Evolutionary conservation across 2,113 vertebrate genomes (phyloP).

Genomic region (Aythya baeri): DNA sequence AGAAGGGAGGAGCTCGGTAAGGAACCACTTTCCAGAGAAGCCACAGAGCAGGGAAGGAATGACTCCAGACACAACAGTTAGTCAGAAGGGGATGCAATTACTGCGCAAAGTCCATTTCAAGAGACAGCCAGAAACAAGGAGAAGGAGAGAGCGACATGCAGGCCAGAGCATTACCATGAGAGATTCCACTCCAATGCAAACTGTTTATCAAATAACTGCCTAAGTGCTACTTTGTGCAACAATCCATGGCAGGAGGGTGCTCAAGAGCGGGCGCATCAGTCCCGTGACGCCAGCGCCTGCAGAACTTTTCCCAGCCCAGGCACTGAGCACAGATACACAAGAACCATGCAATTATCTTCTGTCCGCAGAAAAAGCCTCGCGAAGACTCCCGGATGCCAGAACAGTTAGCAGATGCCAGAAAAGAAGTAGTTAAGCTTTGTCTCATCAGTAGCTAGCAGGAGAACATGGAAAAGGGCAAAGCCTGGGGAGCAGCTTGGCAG

Average conservation of each 20-base stretch:
- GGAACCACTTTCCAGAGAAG: background rate
- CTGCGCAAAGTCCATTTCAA: background rate
- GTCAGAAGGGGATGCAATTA: background rate
- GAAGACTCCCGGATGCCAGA: background rate
- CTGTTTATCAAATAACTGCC: constrained; percentile 5
- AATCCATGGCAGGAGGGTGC: background rate
- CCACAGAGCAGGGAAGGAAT: background rate
- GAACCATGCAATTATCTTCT: background rate
- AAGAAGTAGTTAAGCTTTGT: background rate
- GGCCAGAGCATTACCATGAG: background rate
- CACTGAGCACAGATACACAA: background rate
- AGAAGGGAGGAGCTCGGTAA: background rate
- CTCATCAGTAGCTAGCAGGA: background rate
- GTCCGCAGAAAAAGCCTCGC: background rate
- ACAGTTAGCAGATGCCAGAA: background rate
- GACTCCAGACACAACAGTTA: background rate
- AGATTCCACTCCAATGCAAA: constrained; percentile 9
- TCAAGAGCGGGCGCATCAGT: background rate
- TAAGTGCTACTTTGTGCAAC: background rate
- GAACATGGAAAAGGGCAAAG: background rate
- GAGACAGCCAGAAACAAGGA: background rate
- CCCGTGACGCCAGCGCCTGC: accelerated
- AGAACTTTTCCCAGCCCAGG: background rate
- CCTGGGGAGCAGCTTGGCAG: background rate
- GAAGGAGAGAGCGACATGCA: background rate